Conservation (phyloP, 2,797 vertebrate genomes). For the Notamacropus eugenii region DNA sequence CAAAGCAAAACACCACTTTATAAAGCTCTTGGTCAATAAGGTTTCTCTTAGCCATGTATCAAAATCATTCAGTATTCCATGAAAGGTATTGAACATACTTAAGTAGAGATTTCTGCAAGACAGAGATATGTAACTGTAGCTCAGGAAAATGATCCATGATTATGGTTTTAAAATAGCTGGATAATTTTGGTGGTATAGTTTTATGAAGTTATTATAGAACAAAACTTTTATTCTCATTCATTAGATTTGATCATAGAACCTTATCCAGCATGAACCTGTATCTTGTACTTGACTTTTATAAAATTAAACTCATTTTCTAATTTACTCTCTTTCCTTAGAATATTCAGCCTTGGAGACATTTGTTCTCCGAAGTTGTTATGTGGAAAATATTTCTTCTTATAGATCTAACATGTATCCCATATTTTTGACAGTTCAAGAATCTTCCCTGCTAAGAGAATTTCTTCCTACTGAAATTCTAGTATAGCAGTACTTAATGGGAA, state of each 20-base stretch:
- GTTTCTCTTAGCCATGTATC: background rate
- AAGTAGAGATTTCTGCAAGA: background rate
- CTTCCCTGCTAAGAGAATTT: slow-evolving; percentile 31
- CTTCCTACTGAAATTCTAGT: background rate
- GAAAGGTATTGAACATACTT: background rate
- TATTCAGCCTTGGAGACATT: slow-evolving; percentile 28
- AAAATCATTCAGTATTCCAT: background rate
- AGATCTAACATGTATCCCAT: background rate
- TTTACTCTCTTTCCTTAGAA: slow-evolving; percentile 1
- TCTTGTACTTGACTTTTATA: slow-evolving; percentile 24
- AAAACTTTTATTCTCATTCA: background rate
- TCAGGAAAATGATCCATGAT: background rate
- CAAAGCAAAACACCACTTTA: background rate
- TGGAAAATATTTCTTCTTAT: background rate
- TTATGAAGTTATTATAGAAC: background rate
- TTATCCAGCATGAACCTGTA: background rate
- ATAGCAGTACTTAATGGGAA: background rate
- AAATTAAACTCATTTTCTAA: slow-evolving; percentile 34
- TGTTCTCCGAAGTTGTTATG: background rate
- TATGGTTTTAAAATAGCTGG: background rate
- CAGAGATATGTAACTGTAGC: background rate
- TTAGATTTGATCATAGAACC: background rate
- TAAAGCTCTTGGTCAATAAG: background rate
- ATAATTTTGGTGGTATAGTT: background rate
- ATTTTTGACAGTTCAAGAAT: slow-evolving; percentile 28